These are phyloP conservation scores for Anguilla rostrata DNA, from an alignment of 2,113 vertebrate species.

Conservation along the genomic window DNA sequence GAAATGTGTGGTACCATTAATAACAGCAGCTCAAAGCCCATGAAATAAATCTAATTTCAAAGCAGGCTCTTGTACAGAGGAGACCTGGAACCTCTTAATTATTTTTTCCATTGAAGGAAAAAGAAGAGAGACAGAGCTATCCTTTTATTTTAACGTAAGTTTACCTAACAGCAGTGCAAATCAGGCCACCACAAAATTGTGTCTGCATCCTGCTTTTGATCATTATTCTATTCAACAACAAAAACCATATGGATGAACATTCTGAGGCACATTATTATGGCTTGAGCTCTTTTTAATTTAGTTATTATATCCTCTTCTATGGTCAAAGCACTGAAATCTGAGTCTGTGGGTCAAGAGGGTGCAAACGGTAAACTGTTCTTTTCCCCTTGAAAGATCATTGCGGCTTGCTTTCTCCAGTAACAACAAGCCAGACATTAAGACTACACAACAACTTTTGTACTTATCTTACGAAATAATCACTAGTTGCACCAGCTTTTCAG, in stretches of 20 bases:
- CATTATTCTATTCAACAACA: neutral
- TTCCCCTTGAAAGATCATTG: neutral
- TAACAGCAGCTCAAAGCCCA: constrained; percentile 5
- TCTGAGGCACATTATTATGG: neutral
- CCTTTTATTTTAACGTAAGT: neutral
- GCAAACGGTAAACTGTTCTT: neutral
- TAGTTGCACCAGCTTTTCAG: neutral
- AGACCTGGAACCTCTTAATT: neutral
- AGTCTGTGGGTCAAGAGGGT: neutral
- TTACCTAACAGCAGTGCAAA: neutral
- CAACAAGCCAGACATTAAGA: neutral
- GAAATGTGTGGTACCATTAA: neutral
- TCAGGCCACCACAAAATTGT: neutral
- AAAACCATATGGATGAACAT: neutral
- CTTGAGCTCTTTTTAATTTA: neutral
- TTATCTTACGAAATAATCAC: neutral
- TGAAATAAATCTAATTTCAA: neutral
- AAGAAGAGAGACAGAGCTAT: neutral
- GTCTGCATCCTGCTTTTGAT: neutral
- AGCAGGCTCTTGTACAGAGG: neutral
- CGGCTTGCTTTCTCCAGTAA: neutral
- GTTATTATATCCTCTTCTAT: neutral
- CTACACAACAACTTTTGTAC: neutral
- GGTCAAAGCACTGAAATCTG: neutral
- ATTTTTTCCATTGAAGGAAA: neutral